Evolutionary conservation across 2,888 invertebrate genomes (phyloP).

Genomic region (Limnephilus auricula): DNA sequence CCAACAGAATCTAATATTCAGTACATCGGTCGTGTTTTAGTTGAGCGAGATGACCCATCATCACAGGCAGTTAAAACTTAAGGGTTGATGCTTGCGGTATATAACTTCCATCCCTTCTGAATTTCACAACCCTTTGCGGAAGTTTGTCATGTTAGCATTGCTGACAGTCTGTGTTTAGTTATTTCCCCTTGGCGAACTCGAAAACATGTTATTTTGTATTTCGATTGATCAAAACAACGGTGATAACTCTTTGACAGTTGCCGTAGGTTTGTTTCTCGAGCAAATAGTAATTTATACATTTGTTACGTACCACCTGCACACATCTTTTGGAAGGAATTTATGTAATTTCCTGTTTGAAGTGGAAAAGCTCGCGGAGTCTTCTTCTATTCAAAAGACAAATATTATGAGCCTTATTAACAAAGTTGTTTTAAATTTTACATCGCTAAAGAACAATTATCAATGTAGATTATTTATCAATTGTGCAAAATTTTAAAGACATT

Average conservation of each 20-base stretch:
- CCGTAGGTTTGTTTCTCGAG: not conserved
- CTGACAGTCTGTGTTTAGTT: conserved; percentile 11
- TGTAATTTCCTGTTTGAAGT: too few relatives aligned
- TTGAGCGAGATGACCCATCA: conserved; percentile 18
- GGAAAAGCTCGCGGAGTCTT: too few relatives aligned
- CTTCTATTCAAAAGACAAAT: too few relatives aligned
- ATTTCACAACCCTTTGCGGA: conserved; percentile 39
- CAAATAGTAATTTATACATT: not conserved
- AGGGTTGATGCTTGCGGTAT: conserved; percentile 41
- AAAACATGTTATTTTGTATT: not conserved
- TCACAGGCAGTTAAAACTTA: conserved; percentile 38
- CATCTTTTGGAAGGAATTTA: too few relatives aligned
- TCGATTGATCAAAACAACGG: not conserved
- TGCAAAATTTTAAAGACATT: too few relatives aligned
- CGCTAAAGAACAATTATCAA: too few relatives aligned
- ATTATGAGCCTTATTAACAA: too few relatives aligned
- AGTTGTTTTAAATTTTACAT: too few relatives aligned
- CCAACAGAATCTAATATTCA: not conserved
- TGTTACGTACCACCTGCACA: too few relatives aligned
- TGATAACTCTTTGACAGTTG: not conserved
- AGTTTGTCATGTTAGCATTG: conserved; percentile 29
- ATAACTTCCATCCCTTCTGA: conserved; percentile 41
- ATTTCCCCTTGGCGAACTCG: not conserved
- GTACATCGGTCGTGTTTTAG: not conserved
- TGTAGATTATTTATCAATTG: too few relatives aligned